Evolutionary conservation across 2,888 invertebrate species (phyloP), one percentile per base, ranked within the genome.

Genomic region (Drosophila maculinotata): DNA sequence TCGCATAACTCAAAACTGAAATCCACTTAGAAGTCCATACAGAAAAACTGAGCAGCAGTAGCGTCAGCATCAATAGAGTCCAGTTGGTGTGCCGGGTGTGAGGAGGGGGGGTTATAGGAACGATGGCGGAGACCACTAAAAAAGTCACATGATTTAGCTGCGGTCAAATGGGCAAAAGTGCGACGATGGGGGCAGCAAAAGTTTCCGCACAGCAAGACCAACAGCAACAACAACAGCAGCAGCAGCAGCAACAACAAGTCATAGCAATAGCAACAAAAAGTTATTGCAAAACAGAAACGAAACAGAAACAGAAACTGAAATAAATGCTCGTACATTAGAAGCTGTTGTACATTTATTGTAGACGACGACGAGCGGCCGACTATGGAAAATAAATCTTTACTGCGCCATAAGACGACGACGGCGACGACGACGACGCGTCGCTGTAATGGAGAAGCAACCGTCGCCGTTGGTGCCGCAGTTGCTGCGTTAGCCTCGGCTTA

Each of bases 321-420:
- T 77, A 72, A 65, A 54, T 63, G 65, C 71, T 65, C 69, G 74
- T 63, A 76, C 77, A 71, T 75, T 78, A 69, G 80, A 76, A 72
- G 66, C 77, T 72, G 79, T 72, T 72, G 62, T 65, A 71, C 67
- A 66, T 70, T 74, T 68, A 74, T 66, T 56, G 82, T 12, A 14
- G 45, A 53, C 65, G 59, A n/a, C 49, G 44, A 20, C 58, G 58
- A 53, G 70, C 51, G 65, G 70, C 45, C 69, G 57, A 65, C 75
- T 71, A 67, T 75, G 81, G 75, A 83, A 82, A 82, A 84, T 86
- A 87, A 87, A 85, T 88, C 84, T 85, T 84, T 79, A 87, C 84
- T 87, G 88, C 84, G 84, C 88, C 86, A 87, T 84, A 88, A 84
- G 80, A 84, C 59, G 65, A 63, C 57, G 56, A 20, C 48, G 48